Evolutionary conservation across 2,888 invertebrate species (phyloP).

Genomic region (Galeopsomyia nigrocyanea): DNA sequence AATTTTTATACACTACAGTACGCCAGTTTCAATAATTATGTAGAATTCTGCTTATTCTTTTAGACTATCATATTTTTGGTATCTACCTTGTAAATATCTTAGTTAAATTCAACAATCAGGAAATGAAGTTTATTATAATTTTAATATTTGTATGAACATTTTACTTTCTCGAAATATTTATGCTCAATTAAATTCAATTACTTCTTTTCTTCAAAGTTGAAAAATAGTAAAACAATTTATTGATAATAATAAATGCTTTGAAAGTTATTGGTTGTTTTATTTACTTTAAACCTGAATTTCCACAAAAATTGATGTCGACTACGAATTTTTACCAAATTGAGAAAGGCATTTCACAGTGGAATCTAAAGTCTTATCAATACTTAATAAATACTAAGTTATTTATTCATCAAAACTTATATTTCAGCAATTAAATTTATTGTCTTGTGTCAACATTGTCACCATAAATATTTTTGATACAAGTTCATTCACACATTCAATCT

Average conservation of each 20-base stretch:
- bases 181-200: slow-evolving; percentile 10
- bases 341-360: neutral
- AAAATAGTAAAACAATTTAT: slow-evolving; percentile 23
- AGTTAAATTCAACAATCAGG: slow-evolving; percentile 5
- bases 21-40: slow-evolving; percentile 7
- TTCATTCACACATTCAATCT: too few species aligned
- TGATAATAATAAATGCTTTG: slow-evolving; percentile 44
- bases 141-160: slow-evolving; percentile 17
- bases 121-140: slow-evolving; percentile 26
- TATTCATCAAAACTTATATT: slow-evolving; percentile 23
- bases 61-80: slow-evolving; percentile 17
- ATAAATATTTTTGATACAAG: too few species aligned
- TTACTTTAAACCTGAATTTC: neutral
- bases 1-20: slow-evolving; percentile 24
- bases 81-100: slow-evolving; percentile 37
- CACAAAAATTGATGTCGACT: too few species aligned
- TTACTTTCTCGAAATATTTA: slow-evolving; percentile 33
- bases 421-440: too few species aligned
- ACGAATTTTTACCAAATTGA: too few species aligned
- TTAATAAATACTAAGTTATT: slow-evolving; percentile 14
- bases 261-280: slow-evolving; percentile 26
- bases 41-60: slow-evolving; percentile 18
- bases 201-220: slow-evolving; percentile 30
- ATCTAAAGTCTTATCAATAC: neutral
- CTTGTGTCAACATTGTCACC: too few species aligned